Percentiles rank a stretch among this genome's conserved stretches.
These are phyloP conservation scores for Netelia virgata DNA, from an alignment of 2,888 invertebrate genomes.

Conservation along the genomic window DNA sequence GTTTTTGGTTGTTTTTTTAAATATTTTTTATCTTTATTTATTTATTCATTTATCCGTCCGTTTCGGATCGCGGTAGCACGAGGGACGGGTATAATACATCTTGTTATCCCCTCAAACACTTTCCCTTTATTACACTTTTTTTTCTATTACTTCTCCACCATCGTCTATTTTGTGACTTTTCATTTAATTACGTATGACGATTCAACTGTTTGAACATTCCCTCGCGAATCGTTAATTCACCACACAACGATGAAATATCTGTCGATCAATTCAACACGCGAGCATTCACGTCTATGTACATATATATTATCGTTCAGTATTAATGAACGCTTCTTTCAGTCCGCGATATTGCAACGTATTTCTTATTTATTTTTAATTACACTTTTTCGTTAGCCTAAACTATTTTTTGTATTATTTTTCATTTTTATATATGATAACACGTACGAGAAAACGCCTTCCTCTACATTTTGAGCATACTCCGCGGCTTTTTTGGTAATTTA, in stretches of 20 bases:
- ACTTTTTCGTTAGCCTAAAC: conserved; percentile 60
- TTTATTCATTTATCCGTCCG: conserved; percentile 62
- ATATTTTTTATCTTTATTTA: conserved; percentile 66
- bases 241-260: conserved; percentile 38
- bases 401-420: conserved; percentile 51
- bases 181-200: conserved; percentile 60
- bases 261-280: conserved; percentile 31
- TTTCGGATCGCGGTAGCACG: conserved; percentile 61
- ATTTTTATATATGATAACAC: conserved; percentile 49
- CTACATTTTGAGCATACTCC: conserved; percentile 81
- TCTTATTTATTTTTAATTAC: conserved; percentile 55
- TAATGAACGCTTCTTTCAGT: conserved; percentile 60
- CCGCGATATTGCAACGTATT: conserved; percentile 60
- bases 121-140: not conserved
- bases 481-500: conserved; percentile 75
- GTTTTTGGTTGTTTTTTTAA: conserved; percentile 56
- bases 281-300: conserved; percentile 18
- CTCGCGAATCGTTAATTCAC: conserved; percentile 38
- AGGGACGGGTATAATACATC: conserved; percentile 49
- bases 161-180: conserved; percentile 43
- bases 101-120: conserved; percentile 31
- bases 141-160: conserved; percentile 55
- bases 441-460: conserved; percentile 66
- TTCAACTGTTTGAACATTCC: conserved; percentile 53
- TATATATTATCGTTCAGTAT: conserved; percentile 55